Conservation (phyloP, 2,888 invertebrate species). For the Psococerastis gibbosa region DNA sequence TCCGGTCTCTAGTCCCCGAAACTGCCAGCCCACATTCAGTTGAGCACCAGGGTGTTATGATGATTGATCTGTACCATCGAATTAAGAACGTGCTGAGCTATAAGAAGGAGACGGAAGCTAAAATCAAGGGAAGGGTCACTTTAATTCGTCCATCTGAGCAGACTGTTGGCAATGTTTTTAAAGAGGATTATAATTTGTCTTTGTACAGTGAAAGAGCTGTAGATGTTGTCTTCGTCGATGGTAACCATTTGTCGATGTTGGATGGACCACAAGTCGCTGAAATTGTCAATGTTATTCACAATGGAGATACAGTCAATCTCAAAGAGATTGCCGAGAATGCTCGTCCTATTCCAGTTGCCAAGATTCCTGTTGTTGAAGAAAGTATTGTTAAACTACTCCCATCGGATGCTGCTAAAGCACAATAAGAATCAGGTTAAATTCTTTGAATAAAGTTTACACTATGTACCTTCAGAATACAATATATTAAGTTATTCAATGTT, state of each 20-base stretch:
- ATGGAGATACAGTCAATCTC: no score
- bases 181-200: conserved; percentile 43
- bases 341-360: no score
- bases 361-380: no score
- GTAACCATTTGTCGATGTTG: conserved; percentile 49
- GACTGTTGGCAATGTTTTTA: conserved; percentile 28
- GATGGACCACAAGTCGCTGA: conserved; percentile 42
- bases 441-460: no score
- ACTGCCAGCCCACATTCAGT: conserved; percentile 20
- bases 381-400: no score
- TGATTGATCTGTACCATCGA: conserved; percentile 31
- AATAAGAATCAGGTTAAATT: no score
- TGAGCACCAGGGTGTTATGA: conserved; percentile 26
- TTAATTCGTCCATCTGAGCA: conserved; percentile 44
- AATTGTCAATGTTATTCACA: conserved; percentile 31
- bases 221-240: conserved; percentile 43
- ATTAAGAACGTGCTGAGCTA: conserved; percentile 33
- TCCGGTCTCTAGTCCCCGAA: conserved; percentile 23
- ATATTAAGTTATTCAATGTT: no score
- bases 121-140: conserved; percentile 34
- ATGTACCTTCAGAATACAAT: no score
- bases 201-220: conserved; percentile 34
- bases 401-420: no score
- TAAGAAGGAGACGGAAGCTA: conserved; percentile 21
- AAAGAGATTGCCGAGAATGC: no score